Evolutionary conservation across 1,140 invertebrate species (phyloP), one percentile per base, ranked within the genome.

Genomic region (Sinonovacula constricta): DNA sequence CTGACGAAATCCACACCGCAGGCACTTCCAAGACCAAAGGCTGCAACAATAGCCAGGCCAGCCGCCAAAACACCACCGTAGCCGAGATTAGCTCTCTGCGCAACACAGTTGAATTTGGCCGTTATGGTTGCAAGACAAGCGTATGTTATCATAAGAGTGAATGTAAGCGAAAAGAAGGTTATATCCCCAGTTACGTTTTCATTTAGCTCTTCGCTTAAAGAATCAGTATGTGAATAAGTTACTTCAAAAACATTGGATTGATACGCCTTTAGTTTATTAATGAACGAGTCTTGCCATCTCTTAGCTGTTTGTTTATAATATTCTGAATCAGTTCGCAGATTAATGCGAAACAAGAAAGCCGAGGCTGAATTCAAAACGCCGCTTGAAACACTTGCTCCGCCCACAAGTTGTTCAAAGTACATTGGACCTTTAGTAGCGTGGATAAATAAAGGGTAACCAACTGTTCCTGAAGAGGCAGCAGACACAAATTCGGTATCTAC

Each of bases 1-100:
- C 97, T 97, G 84, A 98, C 99, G 91, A 98, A 99, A 74, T 97
- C 95, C 57, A 98, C 94, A 4, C 96, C 96, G 65, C 95, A 92
- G 91, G 98, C 98, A 88, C 97, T 95, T 80, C 95, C 0, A 94
- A 91, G n/a, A n/a, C n/a, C n/a, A n/a, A n/a, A n/a, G n/a, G n/a
- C n/a, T n/a, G n/a, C n/a, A n/a, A n/a, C n/a, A 0, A 97, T 97
- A 15, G 96, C 97, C 49, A 53, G 3, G 18, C 94, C 94, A 0
- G 97, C 96, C 0, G 96, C 97, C 4, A 98, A 86, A 82, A 98
- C 98, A 3, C 97, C 97, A 59, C 97, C 93, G 18, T 98, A 91
- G 0, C 97, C 97, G 3, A 99, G 91, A 93, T 95, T 95, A 0
- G 97, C 96, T 89, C 98, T 97, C 28, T 96, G 97, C 53, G 96